Conservation (phyloP, 2,888 invertebrate species). For the Abrostola triplasia region DNA sequence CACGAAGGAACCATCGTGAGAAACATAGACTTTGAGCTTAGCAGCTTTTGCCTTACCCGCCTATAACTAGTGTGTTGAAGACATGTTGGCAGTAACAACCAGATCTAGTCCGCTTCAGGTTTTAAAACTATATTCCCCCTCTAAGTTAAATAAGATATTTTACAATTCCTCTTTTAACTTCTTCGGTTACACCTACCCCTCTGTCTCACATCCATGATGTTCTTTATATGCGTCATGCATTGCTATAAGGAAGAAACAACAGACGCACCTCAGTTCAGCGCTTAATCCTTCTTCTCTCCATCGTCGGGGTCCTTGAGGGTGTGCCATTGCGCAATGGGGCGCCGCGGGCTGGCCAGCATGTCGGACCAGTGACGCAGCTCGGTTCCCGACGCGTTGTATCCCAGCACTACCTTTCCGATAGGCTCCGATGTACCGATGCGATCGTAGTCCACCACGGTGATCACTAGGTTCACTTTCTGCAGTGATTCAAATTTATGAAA, state of each 20-base stretch:
- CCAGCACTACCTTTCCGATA: slow-evolving; percentile 98
- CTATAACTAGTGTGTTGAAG: too few species aligned
- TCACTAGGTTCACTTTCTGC: slow-evolving; percentile 99
- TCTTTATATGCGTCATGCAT: not conserved
- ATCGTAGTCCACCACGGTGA: slow-evolving; percentile 99
- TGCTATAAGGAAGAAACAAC: not conserved
- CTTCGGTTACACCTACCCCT: not conserved
- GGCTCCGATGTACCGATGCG: slow-evolving; percentile 99
- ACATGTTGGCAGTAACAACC: too few species aligned
- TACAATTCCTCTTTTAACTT: too few species aligned
- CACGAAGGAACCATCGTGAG: too few species aligned
- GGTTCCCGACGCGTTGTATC: slow-evolving; percentile 99
- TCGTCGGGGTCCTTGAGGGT: slow-evolving; percentile 99
- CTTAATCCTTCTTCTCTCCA: slow-evolving; percentile 94
- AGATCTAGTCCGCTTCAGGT: too few species aligned
- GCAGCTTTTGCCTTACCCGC: too few species aligned
- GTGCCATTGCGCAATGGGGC: slow-evolving; percentile 99
- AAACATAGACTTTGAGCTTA: too few species aligned
- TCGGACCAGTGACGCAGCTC: slow-evolving; percentile 99
- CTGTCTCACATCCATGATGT: not conserved
- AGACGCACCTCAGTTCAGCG: slow-evolving; percentile 59
- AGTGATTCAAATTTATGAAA: slow-evolving; percentile 61
- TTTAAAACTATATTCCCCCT: too few species aligned
- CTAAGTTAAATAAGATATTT: too few species aligned
- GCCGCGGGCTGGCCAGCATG: slow-evolving; percentile 99